These are phyloP conservation scores for Helicolenus hilgendorfi DNA, from an alignment of 2,797 vertebrate species.

Conservation along the genomic window DNA sequence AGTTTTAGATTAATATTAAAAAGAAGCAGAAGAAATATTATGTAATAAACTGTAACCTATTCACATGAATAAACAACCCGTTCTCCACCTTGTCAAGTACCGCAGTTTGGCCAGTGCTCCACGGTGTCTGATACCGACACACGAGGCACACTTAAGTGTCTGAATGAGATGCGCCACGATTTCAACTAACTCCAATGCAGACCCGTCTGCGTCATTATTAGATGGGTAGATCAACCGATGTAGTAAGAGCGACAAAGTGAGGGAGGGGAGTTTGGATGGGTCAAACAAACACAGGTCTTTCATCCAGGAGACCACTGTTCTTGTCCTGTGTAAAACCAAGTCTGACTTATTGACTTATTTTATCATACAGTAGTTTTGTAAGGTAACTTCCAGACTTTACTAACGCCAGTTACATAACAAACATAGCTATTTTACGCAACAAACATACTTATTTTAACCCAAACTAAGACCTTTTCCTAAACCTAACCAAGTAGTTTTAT, in stretches of 20 bases:
- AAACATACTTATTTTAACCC: background rate
- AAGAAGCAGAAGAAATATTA: background rate
- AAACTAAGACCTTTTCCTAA: background rate
- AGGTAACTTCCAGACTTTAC: background rate
- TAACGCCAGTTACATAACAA: background rate
- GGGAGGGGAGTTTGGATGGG: no score
- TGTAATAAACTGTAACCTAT: background rate
- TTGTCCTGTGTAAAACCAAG: background rate
- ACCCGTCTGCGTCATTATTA: no score
- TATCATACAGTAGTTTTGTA: background rate
- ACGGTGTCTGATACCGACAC: no score
- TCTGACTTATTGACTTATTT: background rate
- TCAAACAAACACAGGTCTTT: background rate
- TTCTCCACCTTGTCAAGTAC: no score
- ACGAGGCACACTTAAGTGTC: no score
- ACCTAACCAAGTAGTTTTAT: background rate
- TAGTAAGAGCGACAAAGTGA: no score
- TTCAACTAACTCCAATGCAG: no score
- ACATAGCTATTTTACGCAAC: background rate
- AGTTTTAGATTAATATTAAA: background rate
- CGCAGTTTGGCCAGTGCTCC: no score
- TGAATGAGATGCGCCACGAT: fast-evolving
- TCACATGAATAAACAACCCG: no score
- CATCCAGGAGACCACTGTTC: background rate
- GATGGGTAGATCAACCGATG: no score